phyloP scores from a whole-genome alignment of 2,797 vertebrate species.

The Microctenopoma stevenorrisi region DNA sequence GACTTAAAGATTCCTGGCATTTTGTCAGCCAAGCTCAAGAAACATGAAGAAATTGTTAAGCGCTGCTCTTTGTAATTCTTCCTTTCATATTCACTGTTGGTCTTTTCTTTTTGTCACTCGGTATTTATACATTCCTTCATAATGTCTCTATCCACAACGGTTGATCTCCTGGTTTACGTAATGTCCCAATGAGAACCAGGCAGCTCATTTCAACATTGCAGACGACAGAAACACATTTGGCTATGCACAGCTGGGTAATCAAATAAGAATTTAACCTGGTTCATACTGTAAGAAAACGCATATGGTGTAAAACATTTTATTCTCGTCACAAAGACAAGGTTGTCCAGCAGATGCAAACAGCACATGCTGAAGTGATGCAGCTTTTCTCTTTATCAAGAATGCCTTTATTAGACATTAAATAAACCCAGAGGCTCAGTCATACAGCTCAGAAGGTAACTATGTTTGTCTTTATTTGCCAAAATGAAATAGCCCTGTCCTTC shows the following conservation, averaged over 20 bases:
- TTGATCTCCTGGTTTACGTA: slow-evolving; percentile 23
- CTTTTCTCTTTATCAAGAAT: slow-evolving; percentile 1
- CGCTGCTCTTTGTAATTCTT: slow-evolving; percentile 31
- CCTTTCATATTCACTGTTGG: slow-evolving; percentile 18
- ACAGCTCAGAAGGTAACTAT: slow-evolving; percentile 2
- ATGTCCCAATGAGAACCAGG: slow-evolving; percentile 38
- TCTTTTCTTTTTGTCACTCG: slow-evolving; percentile 21
- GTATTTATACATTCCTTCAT: slow-evolving; percentile 67
- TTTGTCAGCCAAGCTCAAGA: slow-evolving; percentile 35
- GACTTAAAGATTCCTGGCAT: slow-evolving; percentile 36
- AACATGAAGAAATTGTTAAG: slow-evolving; percentile 41
- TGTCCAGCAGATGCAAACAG: slow-evolving; percentile 26
- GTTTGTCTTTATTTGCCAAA: slow-evolving; percentile 9
- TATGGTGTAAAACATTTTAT: slow-evolving; percentile 10
- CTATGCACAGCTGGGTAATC: slow-evolving; percentile 13
- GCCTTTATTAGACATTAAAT: not conserved
- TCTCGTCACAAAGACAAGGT: slow-evolving; percentile 15
- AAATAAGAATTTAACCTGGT: not conserved
- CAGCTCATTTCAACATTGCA: slow-evolving; percentile 45
- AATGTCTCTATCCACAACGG: slow-evolving; percentile 17
- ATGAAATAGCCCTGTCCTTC: not conserved
- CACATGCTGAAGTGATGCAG: slow-evolving; percentile 19
- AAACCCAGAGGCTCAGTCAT: not conserved
- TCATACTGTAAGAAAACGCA: slow-evolving; percentile 13
- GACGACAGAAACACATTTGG: slow-evolving; percentile 11